Percentiles rank a stretch among this genome's conserved stretches.
Evolutionary conservation across 2,888 invertebrate species (phyloP).

Genomic region (Rhagonycha fulva): DNA sequence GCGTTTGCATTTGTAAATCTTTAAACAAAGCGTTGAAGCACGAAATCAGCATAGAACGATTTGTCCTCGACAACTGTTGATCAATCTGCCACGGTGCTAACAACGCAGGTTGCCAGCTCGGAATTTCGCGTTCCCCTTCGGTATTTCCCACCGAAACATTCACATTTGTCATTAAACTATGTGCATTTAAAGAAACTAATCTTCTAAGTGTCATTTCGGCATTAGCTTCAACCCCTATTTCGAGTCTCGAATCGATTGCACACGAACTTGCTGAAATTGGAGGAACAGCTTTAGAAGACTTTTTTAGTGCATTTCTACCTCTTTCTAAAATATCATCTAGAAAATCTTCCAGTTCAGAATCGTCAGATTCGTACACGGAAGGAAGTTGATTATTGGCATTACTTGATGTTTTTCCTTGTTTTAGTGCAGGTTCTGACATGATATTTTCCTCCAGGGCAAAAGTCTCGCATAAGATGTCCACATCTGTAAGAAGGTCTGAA

Average conservation of each 20-base stretch:
- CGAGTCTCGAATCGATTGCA: slow-evolving; percentile 78
- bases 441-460: slow-evolving; percentile 43
- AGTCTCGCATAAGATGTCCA: slow-evolving; percentile 43
- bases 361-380: slow-evolving; percentile 79
- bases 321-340: slow-evolving; percentile 70
- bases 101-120: slow-evolving; percentile 55
- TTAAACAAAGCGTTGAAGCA: slow-evolving; percentile 73
- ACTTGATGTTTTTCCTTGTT: slow-evolving; percentile 38
- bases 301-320: slow-evolving; percentile 60
- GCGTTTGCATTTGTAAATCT: slow-evolving; percentile 69
- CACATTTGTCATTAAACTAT: slow-evolving; percentile 47
- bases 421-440: slow-evolving; percentile 32
- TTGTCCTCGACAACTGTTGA: slow-evolving; percentile 51
- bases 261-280: slow-evolving; percentile 57
- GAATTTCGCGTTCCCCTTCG: slow-evolving; percentile 52
- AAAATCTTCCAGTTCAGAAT: slow-evolving; percentile 80
- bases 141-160: slow-evolving; percentile 51
- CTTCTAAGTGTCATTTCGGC: slow-evolving; percentile 77
- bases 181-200: slow-evolving; percentile 45
- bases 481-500: slow-evolving; percentile 43
- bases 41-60: slow-evolving; percentile 66
- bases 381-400: slow-evolving; percentile 58
- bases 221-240: slow-evolving; percentile 76
- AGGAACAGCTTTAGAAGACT: slow-evolving; percentile 33
- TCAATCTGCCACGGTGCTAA: slow-evolving; percentile 59